Evolutionary conservation across 2,113 vertebrate species (phyloP), one percentile per base, ranked within the genome.

Genomic region (Boleophthalmus pectinirostris): DNA sequence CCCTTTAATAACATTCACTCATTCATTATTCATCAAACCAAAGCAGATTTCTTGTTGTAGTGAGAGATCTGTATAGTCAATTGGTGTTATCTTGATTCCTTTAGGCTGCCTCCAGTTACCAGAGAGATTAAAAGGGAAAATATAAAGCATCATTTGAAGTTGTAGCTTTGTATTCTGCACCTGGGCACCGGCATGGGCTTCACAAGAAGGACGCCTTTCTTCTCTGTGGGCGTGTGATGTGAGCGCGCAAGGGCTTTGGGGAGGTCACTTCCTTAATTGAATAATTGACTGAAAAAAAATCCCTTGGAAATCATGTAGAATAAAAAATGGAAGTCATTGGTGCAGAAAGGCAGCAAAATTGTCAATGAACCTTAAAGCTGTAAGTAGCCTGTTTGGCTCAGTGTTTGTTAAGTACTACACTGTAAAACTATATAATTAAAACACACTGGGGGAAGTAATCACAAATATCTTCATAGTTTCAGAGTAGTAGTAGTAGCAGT

Each of bases 231-330:
- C 67, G 70, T 72, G 68, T 38, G 77, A 66, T 75, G 51, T 54
- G 74, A 69, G 68, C 76, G 78, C 15, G 33, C 25, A 49, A 61
- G 65, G 74, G 75, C 60, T 81, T 72, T 80, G 72, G 64, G 75
- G 77, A 85, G 79, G 86, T 86, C 82, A 84, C 47, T 57, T 75
- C 69, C 68, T 84, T 84, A 81, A 88, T 89, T 87, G 74, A 86
- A 86, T 82, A 82, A 84, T 67, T 79, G 81, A 82, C 82, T 77
- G 57, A 68, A 73, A 74, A n/a, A 79, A 75, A 76, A 75, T 73
- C 70, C 72, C 9, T 43, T 43, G 75, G 38, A 80, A 82, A 74
- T 43, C 15, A 77, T 69, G 53, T 25, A 72, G 57, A 73, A 58
- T 72, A 61, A 66, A 65, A 66, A 66, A 60, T 73, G 75, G 29